phyloP scores from a whole-genome alignment of 2,888 invertebrate genomes.

The Spatulosminthurus flaviceps region DNA sequence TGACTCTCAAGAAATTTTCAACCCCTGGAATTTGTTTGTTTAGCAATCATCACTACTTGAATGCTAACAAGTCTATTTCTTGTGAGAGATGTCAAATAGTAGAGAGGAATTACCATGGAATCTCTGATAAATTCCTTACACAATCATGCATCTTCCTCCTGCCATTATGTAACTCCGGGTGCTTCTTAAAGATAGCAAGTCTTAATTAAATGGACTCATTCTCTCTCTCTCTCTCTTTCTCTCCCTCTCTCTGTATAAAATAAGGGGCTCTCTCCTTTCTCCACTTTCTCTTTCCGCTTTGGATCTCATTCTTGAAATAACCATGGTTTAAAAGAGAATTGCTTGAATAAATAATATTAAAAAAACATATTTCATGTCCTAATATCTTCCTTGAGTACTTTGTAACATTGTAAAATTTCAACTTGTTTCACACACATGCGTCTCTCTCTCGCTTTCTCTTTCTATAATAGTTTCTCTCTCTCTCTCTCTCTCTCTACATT shows the following conservation, averaged over 20 bases:
- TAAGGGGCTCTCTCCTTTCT: neutral
- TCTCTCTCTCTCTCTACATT: too few relatives aligned
- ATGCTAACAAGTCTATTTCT: constrained; percentile 18
- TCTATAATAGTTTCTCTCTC: too few relatives aligned
- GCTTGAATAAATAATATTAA: neutral
- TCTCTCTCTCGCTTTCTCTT: too few relatives aligned
- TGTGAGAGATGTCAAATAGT: neutral
- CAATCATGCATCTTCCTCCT: neutral
- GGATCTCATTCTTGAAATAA: too few relatives aligned
- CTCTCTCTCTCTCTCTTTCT: neutral
- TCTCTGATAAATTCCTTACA: neutral
- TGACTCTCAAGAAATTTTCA: neutral
- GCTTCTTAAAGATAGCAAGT: neutral
- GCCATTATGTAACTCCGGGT: neutral
- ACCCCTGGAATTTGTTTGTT: neutral
- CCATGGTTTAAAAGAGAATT: too few relatives aligned
- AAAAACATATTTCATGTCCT: neutral
- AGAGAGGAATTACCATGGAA: neutral
- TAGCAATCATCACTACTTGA: neutral
- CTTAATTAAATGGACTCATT: neutral
- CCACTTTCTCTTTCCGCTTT: too few relatives aligned
- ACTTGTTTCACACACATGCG: too few relatives aligned
- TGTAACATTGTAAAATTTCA: neutral
- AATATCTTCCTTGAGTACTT: too few relatives aligned
- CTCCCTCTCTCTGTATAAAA: neutral